Evolutionary conservation across 2,113 vertebrate genomes (phyloP), one percentile per base, ranked within the genome.

Genomic region (Poeciliopsis retropinna): DNA sequence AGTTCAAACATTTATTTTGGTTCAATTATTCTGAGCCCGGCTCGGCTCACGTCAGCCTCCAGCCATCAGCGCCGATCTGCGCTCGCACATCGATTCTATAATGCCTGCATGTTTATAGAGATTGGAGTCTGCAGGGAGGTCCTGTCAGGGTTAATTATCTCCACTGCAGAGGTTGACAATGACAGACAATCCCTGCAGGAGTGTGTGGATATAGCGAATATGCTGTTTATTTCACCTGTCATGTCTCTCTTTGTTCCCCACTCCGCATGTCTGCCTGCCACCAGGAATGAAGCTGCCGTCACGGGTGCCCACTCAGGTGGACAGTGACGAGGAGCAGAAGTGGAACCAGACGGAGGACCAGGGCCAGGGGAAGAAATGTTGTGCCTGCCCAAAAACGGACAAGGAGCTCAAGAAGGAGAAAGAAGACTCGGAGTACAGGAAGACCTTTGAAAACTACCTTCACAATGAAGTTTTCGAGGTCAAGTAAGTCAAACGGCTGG

Each of bases 381-480:
- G 98, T 25, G 84, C 95, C 75, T 99, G 98, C 30, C 98, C 98
- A 1, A 99, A 99, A 91, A 99, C 97, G 0, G 97, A 99, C 75
- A 95, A 96, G 0, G 96, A 99, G 83, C 97, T 99, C 63, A 96
- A 97, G 72, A 97, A 97, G 88, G 98, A 99, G 83, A 94, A 95
- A 4, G 96, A 98, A 67, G 97, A 99, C 77, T 95, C 95, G 0
- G 96, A 97, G 0, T 99, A 98, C 85, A 89, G 96, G 87, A 99
- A 99, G 86, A 97, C 95, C 0, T 99, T 99, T 0, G 98, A 99
- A 93, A 97, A 99, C 76, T 99, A 98, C 70, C 95, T 99, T 32
- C 98, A 99, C 94, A 99, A 99, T 0, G 97, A 96, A 85, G 97
- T 99, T 0, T 99, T 99, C 51, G 96, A 98, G 67, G 95, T 96